Conservation (phyloP, 1,140 invertebrate species). For the Scaptomyza hsui region DNA sequence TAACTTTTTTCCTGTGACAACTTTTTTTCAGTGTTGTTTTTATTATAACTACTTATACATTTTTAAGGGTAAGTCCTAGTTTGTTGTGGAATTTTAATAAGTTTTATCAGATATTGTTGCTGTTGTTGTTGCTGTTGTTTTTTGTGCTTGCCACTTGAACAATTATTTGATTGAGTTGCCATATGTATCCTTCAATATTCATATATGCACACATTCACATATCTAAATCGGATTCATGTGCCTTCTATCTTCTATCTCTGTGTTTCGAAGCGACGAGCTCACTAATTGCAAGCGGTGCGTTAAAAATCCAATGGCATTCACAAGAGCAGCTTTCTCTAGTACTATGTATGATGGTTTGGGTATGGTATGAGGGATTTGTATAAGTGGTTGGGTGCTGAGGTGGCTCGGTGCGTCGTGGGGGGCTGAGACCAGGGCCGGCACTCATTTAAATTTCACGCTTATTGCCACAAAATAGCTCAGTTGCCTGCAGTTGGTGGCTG, state of each 20-base stretch:
- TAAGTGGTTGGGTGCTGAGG: not conserved
- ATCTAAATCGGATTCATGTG: slow-evolving; percentile 27
- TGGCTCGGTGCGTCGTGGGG: slow-evolving; percentile 3
- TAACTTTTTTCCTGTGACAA: too few relatives aligned
- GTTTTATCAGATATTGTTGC: slow-evolving; percentile 19
- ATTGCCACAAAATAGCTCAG: slow-evolving; percentile 81
- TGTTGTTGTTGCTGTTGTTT: slow-evolving; percentile 13
- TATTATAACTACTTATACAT: too few relatives aligned
- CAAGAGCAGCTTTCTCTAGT: slow-evolving; percentile 11
- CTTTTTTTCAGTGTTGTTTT: too few relatives aligned
- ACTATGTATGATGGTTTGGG: too few relatives aligned
- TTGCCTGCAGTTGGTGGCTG: slow-evolving; percentile 54
- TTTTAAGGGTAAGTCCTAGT: too few relatives aligned
- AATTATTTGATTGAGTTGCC: slow-evolving; percentile 54
- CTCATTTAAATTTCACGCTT: slow-evolving; percentile 83
- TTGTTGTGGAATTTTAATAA: not conserved
- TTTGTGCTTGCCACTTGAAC: slow-evolving; percentile 45
- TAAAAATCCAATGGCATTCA: slow-evolving; percentile 30
- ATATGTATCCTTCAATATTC: slow-evolving; percentile 6
- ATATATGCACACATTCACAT: not conserved
- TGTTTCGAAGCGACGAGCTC: slow-evolving; percentile 33
- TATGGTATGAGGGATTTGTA: not conserved
- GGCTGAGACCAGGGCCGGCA: slow-evolving; percentile 27
- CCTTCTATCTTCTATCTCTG: slow-evolving; percentile 1
- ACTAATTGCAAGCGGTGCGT: slow-evolving; percentile 76